These are phyloP conservation scores for Rhopalosiphum maidis DNA, from an alignment of 1,140 invertebrate species.

Conservation along the genomic window DNA sequence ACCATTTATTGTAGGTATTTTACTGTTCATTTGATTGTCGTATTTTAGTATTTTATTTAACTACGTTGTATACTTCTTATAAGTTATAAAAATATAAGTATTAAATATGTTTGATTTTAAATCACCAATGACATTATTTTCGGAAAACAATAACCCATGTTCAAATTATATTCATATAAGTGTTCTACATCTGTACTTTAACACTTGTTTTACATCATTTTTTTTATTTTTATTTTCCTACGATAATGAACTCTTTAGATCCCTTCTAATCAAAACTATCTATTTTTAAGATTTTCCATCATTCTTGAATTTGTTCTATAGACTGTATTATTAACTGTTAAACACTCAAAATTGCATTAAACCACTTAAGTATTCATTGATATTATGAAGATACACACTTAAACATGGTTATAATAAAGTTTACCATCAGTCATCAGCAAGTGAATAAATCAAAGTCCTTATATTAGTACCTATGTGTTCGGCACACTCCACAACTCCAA, in stretches of 20 bases:
- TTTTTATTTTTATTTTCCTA: not conserved
- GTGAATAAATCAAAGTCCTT: not conserved
- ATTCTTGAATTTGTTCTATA: not conserved
- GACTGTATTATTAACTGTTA: not conserved
- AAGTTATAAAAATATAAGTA: not conserved
- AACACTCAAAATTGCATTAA: conserved; percentile 12
- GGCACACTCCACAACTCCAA: not conserved
- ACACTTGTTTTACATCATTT: not conserved
- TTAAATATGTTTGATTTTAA: not conserved
- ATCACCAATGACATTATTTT: not conserved
- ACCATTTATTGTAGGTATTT: not conserved
- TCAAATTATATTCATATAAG: conserved; percentile 7
- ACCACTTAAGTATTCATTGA: not conserved
- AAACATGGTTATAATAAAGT: not conserved
- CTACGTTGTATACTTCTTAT: not conserved
- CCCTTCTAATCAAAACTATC: not conserved
- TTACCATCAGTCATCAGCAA: not conserved
- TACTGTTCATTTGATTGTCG: not conserved
- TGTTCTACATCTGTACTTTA: not conserved
- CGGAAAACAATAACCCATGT: not conserved
- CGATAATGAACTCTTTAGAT: not conserved
- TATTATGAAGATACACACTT: not conserved
- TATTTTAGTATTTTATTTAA: too few species aligned
- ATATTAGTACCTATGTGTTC: not conserved
- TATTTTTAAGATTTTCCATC: not conserved